Base-by-base conservation (phyloP, 2,888 invertebrate species). In the Dorcus parallelipipedus region DNA sequence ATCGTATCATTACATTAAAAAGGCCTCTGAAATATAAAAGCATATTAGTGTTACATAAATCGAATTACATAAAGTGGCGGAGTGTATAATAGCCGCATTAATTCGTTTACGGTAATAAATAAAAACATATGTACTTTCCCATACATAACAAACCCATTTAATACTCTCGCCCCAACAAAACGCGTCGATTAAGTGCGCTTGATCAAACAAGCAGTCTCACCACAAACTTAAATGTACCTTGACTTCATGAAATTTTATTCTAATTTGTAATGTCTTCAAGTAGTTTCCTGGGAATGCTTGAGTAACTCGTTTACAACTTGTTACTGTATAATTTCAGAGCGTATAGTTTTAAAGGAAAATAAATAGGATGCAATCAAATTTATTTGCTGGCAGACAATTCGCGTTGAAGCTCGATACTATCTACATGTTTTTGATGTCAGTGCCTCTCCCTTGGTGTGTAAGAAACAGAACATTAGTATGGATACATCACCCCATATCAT, bases 401-500 rank as follows among this genome's bases (percentile, higher is more conserved):
- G 20, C 20, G 20, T 20, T 43, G 14, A 45, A 45, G 20, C 14
- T 10, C 20, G n/a, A 9, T 9, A 9, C 45, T 20, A 45, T 45
- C 45, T 45, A 45, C 45, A 45, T 45, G 45, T 45, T 45, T 45
- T 45, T 10, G 45, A 45, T 10, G 45, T 45, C 45, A 45, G 23
- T 45, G 17, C 23, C 9, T 23, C 9, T n/a, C 45, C 45, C 45
- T 23, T 10, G 45, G 45, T 45, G 45, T 45, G 45, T 20, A 63
- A 64, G 63, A 64, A 64, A 63, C 63, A 61, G 54, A 65, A 69
- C 72, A 73, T 72, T 73, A 75, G 74, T 72, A 73, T 73, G 74
- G 73, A 73, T 73, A 73, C 70, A 67, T 63, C 70, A 71, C 72
- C 71, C 72, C 71, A 66, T 75, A 76, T 78, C 77, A 77, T 78